Conservation (phyloP, 2,113 vertebrate genomes). For the Leucosticte australis region DNA sequence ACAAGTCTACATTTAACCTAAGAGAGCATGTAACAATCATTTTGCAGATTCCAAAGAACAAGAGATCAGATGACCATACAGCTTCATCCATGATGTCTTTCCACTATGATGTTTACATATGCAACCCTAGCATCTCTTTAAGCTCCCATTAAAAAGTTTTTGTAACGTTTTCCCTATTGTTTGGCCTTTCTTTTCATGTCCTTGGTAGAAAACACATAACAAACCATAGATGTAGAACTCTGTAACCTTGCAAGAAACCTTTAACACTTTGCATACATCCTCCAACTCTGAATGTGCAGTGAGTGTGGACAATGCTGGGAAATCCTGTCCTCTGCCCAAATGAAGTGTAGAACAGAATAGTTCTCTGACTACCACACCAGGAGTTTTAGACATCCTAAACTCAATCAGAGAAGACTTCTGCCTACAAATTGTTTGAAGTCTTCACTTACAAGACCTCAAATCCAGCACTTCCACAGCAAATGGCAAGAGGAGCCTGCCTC, state of each 20-base stretch:
- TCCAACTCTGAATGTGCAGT: neutral
- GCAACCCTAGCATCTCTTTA: neutral
- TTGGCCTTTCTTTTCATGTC: neutral
- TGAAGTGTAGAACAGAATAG: neutral
- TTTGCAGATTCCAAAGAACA: neutral
- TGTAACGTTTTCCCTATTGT: neutral
- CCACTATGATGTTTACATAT: neutral
- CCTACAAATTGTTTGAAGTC: neutral
- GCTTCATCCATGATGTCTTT: neutral
- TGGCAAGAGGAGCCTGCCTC: neutral
- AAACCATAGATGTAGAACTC: neutral
- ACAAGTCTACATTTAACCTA: neutral
- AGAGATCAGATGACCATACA: neutral
- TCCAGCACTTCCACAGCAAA: neutral
- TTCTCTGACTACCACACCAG: neutral
- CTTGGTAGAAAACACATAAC: neutral
- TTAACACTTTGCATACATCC: neutral
- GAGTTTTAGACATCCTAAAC: neutral
- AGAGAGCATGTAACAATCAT: neutral
- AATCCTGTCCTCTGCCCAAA: constrained; percentile 22
- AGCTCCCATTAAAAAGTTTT: neutral
- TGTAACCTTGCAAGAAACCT: neutral
- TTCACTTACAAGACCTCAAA: neutral
- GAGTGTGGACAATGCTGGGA: constrained; percentile 34
- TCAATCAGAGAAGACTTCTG: neutral